A percentile compares a stretch with the other conserved stretches of the same genome.
phyloP scores from a whole-genome alignment of 1,140 invertebrate genomes.

The Pseudobourletiella spinata region DNA sequence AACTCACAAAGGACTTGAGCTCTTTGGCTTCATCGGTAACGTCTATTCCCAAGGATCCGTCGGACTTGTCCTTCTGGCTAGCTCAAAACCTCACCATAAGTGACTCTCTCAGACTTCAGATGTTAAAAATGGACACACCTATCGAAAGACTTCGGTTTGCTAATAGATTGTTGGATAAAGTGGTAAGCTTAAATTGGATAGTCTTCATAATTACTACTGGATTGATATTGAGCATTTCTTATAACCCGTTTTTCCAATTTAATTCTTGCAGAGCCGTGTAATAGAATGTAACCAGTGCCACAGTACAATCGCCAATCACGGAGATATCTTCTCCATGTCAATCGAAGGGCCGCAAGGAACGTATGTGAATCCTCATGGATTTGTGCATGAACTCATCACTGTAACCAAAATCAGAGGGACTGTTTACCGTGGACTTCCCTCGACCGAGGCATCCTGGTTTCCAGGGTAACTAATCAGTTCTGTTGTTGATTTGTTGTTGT shows the following conservation, averaged over 20 bases:
- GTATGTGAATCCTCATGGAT: constrained; percentile 69
- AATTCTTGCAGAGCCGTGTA: constrained; percentile 44
- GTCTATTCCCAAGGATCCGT: constrained; percentile 52
- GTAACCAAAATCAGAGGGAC: constrained; percentile 9
- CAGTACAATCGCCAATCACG: constrained; percentile 52
- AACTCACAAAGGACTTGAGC: constrained; percentile 41
- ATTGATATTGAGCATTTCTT: too few species aligned
- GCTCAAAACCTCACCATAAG: constrained; percentile 61
- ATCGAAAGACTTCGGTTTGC: constrained; percentile 58
- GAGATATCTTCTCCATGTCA: constrained; percentile 70
- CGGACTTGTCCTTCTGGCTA: constrained; percentile 67
- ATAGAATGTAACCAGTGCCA: constrained; percentile 58
- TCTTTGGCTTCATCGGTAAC: constrained; percentile 36
- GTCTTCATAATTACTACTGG: too few species aligned
- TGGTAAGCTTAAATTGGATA: too few species aligned
- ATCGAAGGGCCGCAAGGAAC: constrained; percentile 67
- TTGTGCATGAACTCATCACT: constrained; percentile 63
- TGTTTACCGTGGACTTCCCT: constrained; percentile 48
- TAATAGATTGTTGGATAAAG: constrained; percentile 49
- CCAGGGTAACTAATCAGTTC: constrained; percentile 54
- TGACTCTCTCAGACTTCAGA: constrained; percentile 46
- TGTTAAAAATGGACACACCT: constrained; percentile 56
- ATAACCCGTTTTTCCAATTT: too few species aligned
- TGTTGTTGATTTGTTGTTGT: too few species aligned
- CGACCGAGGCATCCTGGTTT: constrained; percentile 71